Conservation (phyloP, 2,113 vertebrate species). For the Thermophis baileyi region DNA sequence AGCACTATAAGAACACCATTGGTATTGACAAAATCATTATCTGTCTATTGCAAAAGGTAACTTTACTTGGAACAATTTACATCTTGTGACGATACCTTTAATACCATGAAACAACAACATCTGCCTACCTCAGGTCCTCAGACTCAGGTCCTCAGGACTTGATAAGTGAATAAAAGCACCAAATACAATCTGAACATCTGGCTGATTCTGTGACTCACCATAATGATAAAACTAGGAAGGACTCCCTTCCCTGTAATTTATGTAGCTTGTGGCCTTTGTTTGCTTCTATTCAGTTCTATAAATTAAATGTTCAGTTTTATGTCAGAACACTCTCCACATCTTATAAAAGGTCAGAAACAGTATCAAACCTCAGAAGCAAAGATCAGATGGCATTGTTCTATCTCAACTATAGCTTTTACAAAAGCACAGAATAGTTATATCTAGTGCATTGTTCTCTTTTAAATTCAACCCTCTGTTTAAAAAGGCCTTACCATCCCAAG, state of each 20-base stretch:
- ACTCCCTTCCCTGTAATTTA: background rate
- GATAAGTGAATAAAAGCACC: background rate
- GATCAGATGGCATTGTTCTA: background rate
- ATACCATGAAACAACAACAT: background rate
- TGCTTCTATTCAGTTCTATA: background rate
- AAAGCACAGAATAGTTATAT: background rate
- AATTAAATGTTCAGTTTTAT: background rate
- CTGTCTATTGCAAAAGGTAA: background rate
- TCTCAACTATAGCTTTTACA: background rate
- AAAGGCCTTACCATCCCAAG: background rate
- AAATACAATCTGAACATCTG: background rate
- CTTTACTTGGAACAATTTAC: background rate
- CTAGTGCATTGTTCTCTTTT: constrained; percentile 10
- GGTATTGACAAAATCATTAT: background rate
- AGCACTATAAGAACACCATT: background rate
- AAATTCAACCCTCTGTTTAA: constrained; percentile 12
- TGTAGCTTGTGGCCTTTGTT: background rate
- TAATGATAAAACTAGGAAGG: background rate
- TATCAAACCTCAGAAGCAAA: background rate
- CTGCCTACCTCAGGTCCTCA: background rate
- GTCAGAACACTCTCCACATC: background rate
- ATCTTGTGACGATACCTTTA: background rate
- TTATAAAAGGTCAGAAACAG: background rate
- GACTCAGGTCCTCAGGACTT: background rate
- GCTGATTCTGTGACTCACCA: background rate